phyloP scores from a whole-genome alignment of 2,888 invertebrate genomes.

The Corbicula japonica region DNA sequence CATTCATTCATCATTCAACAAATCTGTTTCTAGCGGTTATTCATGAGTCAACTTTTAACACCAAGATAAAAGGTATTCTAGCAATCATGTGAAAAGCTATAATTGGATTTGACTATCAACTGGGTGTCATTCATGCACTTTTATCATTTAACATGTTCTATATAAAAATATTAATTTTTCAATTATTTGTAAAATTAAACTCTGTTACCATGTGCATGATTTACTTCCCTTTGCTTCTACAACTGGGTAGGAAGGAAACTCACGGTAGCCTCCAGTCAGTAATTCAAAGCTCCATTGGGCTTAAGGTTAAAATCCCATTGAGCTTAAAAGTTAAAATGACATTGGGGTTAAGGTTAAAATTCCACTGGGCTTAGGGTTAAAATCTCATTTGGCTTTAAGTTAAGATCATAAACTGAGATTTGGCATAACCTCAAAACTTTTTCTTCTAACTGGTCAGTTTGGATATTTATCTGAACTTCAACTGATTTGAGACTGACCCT shows the following conservation, averaged over 20 bases:
- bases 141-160: constrained; percentile 6
- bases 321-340: too few species aligned
- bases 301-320: too few species aligned
- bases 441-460: too few species aligned
- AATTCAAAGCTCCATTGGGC: too few species aligned
- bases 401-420: too few species aligned
- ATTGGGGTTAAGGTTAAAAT: too few species aligned
- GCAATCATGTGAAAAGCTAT: not conserved
- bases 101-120: not conserved
- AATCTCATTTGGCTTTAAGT: too few species aligned
- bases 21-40: not conserved
- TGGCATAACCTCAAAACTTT: too few species aligned
- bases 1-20: constrained; percentile 14
- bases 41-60: constrained; percentile 3
- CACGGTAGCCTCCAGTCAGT: too few species aligned
- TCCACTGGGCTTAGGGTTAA: too few species aligned
- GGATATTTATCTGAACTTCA: too few species aligned
- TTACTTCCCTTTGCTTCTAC: not conserved
- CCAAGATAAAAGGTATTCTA: constrained; percentile 2
- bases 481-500: too few species aligned
- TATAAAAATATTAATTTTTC: not conserved
- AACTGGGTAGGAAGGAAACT: not conserved
- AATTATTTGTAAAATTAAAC: constrained; percentile 2
- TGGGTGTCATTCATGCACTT: constrained; percentile 6
- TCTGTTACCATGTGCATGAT: not conserved